Evolutionary conservation across 2,888 invertebrate genomes (phyloP), one percentile per base, ranked within the genome.

Genomic region (Glyphotaelius pellucidus): DNA sequence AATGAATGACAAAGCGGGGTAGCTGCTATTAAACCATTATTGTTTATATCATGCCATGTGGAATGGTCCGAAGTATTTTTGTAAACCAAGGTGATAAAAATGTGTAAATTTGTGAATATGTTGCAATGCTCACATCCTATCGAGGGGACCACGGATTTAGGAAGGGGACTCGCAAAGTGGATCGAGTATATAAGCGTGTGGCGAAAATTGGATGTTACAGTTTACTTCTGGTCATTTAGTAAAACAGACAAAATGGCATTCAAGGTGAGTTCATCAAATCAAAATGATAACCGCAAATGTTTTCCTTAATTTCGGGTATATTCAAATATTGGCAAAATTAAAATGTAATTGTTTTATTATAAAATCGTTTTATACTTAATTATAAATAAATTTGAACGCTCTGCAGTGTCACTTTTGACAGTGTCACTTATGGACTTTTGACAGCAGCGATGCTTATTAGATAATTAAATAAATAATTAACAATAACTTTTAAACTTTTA

Each of bases 231-330:
- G 35, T 91, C 81, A 89, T 81, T 90, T 85, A 91, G 47, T 84
- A 30, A 89, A 89, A 87, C 84, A 85, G 86, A 80, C 92, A 90
- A 92, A 93, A 93, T 93, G 93, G 92, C 93, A 92, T 92, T 93
- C 92, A 93, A 93, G 91, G 93, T 93, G 92, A 89, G 88, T n/a
- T 84, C 67, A 84, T 38, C 84, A 9, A 32, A 25, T 84, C 11
- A 67, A 19, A 67, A 67, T 67, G 67, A 67, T 67, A 19, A 67
- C 67, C 7, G 5, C 7, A 67, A 25, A 67, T 67, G 25, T 7
- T 67, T 19, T 25, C 67, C 5, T 67, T 2, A 67, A 67, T 67
- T 67, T 19, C 25, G 67, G 19, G 52, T 52, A 4, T 52, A 2
- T 19, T 67, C 67, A 67, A 25, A 0, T 67, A 25, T 25, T 42